Conservation (phyloP, 2,888 invertebrate species). For the Eristalis pertinax region DNA sequence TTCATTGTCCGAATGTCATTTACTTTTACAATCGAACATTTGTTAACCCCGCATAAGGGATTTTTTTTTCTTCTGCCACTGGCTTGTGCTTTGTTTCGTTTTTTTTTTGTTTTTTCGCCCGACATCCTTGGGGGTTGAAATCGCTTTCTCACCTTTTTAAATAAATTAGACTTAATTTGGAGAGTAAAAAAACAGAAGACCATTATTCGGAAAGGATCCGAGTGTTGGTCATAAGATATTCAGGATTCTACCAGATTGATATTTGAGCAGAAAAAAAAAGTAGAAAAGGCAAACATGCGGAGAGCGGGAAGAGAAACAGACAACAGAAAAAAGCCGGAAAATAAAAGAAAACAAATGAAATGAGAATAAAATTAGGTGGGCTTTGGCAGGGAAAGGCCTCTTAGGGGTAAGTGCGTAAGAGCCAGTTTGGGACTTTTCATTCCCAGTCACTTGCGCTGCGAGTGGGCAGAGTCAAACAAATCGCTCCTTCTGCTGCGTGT, state of each 20-base stretch:
- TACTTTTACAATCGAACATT: slow-evolving; percentile 71
- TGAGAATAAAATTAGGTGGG: slow-evolving; percentile 68
- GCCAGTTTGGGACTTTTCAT: slow-evolving; percentile 68
- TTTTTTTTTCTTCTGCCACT: slow-evolving; percentile 3
- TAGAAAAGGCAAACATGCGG: no score
- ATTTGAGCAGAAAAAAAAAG: slow-evolving; percentile 66
- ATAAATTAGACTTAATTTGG: slow-evolving; percentile 72
- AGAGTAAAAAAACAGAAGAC: slow-evolving; percentile 53
- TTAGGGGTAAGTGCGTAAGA: slow-evolving; percentile 53
- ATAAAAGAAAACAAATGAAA: slow-evolving; percentile 60
- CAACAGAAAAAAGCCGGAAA: not conserved
- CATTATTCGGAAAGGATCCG: slow-evolving; percentile 59
- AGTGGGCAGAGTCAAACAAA: slow-evolving; percentile 20
- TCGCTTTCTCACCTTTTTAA: slow-evolving; percentile 72
- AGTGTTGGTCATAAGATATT: slow-evolving; percentile 66
- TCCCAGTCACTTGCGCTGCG: slow-evolving; percentile 20
- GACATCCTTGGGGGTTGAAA: slow-evolving; percentile 58
- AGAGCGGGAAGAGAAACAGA: slow-evolving; percentile 39
- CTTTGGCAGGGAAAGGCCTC: slow-evolving; percentile 46
- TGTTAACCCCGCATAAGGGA: slow-evolving; percentile 50
- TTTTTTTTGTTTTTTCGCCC: not conserved
- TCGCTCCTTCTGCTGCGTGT: slow-evolving; percentile 44
- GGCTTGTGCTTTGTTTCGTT: not conserved
- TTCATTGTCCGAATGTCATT: slow-evolving; percentile 73
- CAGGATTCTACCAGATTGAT: slow-evolving; percentile 69